Percentiles rank a stretch among this genome's conserved stretches.
Conservation (phyloP, 2,888 invertebrate genomes). For the Heteropelma amictum region DNA sequence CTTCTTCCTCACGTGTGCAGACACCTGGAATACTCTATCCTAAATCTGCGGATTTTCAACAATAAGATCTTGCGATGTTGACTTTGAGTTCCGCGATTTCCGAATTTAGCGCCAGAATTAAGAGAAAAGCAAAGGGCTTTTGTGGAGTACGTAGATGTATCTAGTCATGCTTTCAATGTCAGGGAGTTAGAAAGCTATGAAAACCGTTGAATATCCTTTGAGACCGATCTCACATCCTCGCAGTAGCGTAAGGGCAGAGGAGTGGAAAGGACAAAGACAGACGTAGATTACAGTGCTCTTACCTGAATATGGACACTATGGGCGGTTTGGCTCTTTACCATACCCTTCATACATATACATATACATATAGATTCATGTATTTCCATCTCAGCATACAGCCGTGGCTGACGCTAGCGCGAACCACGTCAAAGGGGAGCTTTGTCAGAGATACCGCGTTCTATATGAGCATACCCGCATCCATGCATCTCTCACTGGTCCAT, state of each 20-base stretch:
- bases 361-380: not conserved
- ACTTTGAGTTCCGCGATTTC: slow-evolving; percentile 12
- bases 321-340: slow-evolving; percentile 1
- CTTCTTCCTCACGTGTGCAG: no score
- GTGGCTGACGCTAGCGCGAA: slow-evolving; percentile 1
- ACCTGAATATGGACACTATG: slow-evolving; percentile 18
- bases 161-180: slow-evolving; percentile 24
- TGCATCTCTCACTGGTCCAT: slow-evolving; percentile 34
- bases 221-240: slow-evolving; percentile 24
- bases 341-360: slow-evolving; percentile 6
- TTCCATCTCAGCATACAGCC: not conserved
- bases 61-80: not conserved
- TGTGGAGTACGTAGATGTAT: not conserved
- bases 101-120: slow-evolving; percentile 1
- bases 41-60: not conserved
- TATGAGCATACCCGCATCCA: slow-evolving; percentile 58
- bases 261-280: slow-evolving; percentile 14
- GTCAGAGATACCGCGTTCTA: slow-evolving; percentile 63
- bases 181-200: slow-evolving; percentile 14
- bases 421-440: slow-evolving; percentile 66
- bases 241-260: not conserved
- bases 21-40: not conserved
- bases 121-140: not conserved
- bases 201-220: slow-evolving; percentile 37
- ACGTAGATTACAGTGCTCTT: not conserved